Evolutionary conservation across 2,797 vertebrate genomes (phyloP), one percentile per base, ranked within the genome.

Genomic region (Cyprinella venusta): DNA sequence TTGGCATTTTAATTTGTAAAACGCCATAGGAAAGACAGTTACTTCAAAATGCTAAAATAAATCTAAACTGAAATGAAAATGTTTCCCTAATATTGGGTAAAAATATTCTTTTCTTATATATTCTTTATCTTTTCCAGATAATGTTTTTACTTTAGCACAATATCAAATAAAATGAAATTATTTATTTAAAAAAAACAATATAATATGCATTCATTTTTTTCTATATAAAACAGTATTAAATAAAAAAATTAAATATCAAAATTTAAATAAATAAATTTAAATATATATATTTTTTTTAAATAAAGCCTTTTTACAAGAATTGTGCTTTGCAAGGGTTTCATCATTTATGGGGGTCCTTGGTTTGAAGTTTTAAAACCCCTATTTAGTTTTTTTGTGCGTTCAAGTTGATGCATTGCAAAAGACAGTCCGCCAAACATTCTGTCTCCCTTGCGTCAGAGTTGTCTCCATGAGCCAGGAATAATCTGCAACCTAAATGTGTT

Each of bases 401-500:
- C 15, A 33, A 36, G 59, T 54, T 18, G 18, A 48, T 71, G 67
- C 52, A 75, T 76, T 45, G 38, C 36, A 40, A 65, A 56, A 40
- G 36, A 79, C 63, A 67, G 42, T 56, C 61, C 5, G 1, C 36
- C 48, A 76, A 82, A 76, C 26, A 65, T 82, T 86, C 69, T 70
- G 45, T 68, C 69, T 52, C 69, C 15, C 21, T 61, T 48, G n/a
- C 24, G 4, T 45, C 48, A 68, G 63, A 88, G 86, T 85, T 88
- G 88, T 88, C 90, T 86, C 85, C 87, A 85, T 87, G 87, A 87
- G 90, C 63, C 48, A 76, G 63, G 80, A 82, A 82, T 92, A 90
- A 93, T 93, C 91, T 91, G 87, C 87, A 90, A 87, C 84, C 91
- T 86, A 86, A 90, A 90, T 86, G 90, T 80, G 65, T 92, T 85